Evolutionary conservation across 2,888 invertebrate genomes (phyloP).

Genomic region (Meganola albula): DNA sequence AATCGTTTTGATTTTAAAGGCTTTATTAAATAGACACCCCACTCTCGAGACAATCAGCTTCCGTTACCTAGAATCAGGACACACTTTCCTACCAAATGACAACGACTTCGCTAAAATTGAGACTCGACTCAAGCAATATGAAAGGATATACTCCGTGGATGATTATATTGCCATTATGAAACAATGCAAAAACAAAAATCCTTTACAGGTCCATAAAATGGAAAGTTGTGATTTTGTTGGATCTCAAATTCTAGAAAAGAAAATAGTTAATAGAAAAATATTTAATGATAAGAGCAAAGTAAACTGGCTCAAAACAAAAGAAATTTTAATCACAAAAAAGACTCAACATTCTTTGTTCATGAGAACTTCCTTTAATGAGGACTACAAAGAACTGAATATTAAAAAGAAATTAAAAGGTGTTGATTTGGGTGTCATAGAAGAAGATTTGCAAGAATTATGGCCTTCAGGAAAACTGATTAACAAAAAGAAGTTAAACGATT

Average conservation of each 20-base stretch:
- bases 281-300: slow-evolving; percentile 3
- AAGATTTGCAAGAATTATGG: too few relatives aligned
- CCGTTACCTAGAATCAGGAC: slow-evolving; percentile 6
- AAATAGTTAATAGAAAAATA: slow-evolving; percentile 2
- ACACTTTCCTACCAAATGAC: slow-evolving; percentile 2
- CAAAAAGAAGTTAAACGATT: too few relatives aligned
- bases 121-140: not conserved
- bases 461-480: too few relatives aligned
- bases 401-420: too few relatives aligned
- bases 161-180: not conserved
- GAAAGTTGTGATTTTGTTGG: not conserved
- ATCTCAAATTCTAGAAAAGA: not conserved
- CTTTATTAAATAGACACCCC: slow-evolving; percentile 4
- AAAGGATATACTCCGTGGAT: not conserved
- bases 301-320: slow-evolving; percentile 2
- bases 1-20: slow-evolving; percentile 6
- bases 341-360: slow-evolving; percentile 4
- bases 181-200: not conserved
- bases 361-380: slow-evolving; percentile 6
- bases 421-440: too few relatives aligned
- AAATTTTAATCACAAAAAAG: slow-evolving; percentile 5
- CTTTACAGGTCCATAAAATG: not conserved
- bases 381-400: slow-evolving; percentile 8
- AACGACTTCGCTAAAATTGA: not conserved
- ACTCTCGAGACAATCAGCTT: slow-evolving; percentile 4